These are phyloP conservation scores for Poliocrania exsul DNA, from an alignment of 2,797 vertebrate genomes.

Conservation along the genomic window DNA sequence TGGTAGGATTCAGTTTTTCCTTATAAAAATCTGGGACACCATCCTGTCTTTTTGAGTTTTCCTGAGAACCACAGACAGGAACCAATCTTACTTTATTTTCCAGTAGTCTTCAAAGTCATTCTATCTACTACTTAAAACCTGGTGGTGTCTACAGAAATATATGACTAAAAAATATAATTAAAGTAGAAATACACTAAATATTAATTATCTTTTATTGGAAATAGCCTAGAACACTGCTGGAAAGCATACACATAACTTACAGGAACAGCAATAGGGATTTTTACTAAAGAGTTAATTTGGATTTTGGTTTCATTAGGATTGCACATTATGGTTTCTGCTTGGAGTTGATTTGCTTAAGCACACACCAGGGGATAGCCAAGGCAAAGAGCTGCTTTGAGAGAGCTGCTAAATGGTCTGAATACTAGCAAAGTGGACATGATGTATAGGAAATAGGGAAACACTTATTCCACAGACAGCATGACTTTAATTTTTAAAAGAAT, in stretches of 20 bases:
- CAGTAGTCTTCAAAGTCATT: background rate
- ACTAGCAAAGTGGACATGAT: background rate
- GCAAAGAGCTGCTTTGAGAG: background rate
- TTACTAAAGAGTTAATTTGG: background rate
- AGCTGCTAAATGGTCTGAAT: background rate
- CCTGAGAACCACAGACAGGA: background rate
- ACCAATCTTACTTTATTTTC: background rate
- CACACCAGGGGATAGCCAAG: background rate
- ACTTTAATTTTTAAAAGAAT: background rate
- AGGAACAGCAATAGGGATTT: background rate
- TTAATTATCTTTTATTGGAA: no score
- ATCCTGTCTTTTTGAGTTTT: background rate
- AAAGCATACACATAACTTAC: background rate
- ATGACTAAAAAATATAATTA: background rate
- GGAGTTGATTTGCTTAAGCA: constrained; percentile 16
- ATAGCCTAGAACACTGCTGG: background rate
- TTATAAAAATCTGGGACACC: background rate
- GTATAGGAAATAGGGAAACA: background rate
- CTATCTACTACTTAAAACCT: background rate
- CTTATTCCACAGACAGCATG: background rate
- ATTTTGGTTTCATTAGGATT: background rate
- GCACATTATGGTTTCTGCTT: background rate
- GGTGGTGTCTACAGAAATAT: background rate
- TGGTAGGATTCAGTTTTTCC: background rate
- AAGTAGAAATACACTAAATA: background rate